Evolutionary conservation across 2,797 vertebrate species (phyloP), one percentile per base, ranked within the genome.

Genomic region (Mycteria americana): DNA sequence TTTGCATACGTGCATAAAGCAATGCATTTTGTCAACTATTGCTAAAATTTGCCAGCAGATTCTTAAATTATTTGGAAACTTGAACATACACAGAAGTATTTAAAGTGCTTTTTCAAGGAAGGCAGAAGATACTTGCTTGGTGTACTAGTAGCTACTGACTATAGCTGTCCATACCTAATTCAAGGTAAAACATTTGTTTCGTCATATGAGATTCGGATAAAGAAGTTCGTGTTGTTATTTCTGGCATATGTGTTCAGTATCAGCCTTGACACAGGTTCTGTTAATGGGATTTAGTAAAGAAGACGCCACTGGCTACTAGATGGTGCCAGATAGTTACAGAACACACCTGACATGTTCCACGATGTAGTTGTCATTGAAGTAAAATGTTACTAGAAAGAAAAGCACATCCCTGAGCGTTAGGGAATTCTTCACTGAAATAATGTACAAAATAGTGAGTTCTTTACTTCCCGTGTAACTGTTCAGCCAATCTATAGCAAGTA

Each of bases 261-360:
- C n/a, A 25, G 12, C 18, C 28, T 84, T 89, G 35, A 89, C 62
- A 35, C 33, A 46, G 50, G 22, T 69, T 69, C 50, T 85, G 4
- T 65, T 92, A 92, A 62, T 39, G 59, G n/a, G 33, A 50, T 87
- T 72, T 53, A 46, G 54, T 65, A 90, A 91, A 88, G 82, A 75
- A 21, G 51, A 74, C 0, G 0, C 33, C 59, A 53, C 0, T 82
- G 94, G 70, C 96, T 97, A 96, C 97, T 97, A 97, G 97, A 76
- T 97, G 96, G 97, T 97, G 96, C 97, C 96, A 97, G 94, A 97
- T 97, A 96, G 94, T 96, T 96, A 60, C 69, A 57, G 82, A 95
- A 93, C 85, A 41, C 28, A 19, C 57, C 6, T 65, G 75, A 43
- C 14, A 4, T 3, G 10, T 76, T 93, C 70, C 54, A 17, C 5